Conservation (phyloP, 2,797 vertebrate species). For the Parotocinclus haroldoi region DNA sequence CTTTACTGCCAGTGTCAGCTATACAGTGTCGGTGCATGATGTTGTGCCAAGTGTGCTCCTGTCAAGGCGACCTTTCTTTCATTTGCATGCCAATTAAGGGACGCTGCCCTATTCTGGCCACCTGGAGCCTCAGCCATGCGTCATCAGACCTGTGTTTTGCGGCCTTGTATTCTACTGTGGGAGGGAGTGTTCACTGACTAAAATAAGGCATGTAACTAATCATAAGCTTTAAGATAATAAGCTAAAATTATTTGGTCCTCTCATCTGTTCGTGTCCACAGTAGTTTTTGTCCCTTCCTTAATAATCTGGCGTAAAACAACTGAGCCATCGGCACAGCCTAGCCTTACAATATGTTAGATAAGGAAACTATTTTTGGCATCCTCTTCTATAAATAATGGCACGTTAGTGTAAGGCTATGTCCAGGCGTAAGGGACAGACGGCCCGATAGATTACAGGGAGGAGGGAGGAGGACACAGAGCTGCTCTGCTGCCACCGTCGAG, state of each 20-base stretch:
- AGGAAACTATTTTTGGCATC: conserved; percentile 69
- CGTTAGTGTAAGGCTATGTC: conserved; percentile 44
- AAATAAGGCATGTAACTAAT: conserved; percentile 1
- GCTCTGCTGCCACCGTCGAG: conserved; percentile 44
- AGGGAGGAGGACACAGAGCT: conserved; percentile 40
- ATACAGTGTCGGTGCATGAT: neutral
- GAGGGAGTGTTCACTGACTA: conserved; percentile 3
- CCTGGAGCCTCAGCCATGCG: conserved; percentile 29
- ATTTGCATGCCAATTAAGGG: conserved; percentile 34
- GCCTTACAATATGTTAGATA: conserved; percentile 61
- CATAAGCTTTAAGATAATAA: neutral
- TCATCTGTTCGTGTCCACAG: too few species aligned
- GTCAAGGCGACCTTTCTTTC: conserved; percentile 16
- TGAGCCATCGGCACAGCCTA: conserved; percentile 22
- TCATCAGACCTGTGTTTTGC: conserved; percentile 11
- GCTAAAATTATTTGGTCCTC: neutral
- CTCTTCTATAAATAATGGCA: conserved; percentile 70
- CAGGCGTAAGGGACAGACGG: conserved; percentile 14
- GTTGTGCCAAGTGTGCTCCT: conserved; percentile 9
- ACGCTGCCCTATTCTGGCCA: conserved; percentile 20
- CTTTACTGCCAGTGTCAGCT: conserved; percentile 3
- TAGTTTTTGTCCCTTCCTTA: neutral
- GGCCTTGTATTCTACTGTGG: conserved; percentile 1
- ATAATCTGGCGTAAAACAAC: conserved; percentile 45
- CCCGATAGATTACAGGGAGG: conserved; percentile 21